Conservation (phyloP, 2,888 invertebrate genomes). For the Tipula vernalis region DNA sequence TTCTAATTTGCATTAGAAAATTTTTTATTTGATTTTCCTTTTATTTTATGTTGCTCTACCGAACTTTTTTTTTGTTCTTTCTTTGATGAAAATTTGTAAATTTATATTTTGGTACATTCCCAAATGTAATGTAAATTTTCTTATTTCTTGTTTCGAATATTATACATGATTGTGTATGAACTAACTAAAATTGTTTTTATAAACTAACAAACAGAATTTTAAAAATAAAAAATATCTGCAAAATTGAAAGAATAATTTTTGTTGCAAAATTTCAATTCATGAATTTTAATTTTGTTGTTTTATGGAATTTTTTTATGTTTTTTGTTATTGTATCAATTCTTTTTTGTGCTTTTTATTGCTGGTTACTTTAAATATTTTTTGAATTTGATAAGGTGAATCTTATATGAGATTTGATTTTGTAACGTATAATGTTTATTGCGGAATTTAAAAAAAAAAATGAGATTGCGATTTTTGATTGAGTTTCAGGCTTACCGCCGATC, state of each 20-base stretch:
- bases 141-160: not conserved
- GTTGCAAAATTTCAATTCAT: not conserved
- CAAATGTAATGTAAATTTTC: conserved; percentile 8
- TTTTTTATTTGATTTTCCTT: not conserved
- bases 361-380: not conserved
- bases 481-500: no score
- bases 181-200: not conserved
- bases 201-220: not conserved
- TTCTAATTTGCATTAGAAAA: not conserved
- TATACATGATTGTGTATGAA: not conserved
- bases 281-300: not conserved
- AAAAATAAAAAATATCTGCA: not conserved
- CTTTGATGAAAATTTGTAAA: not conserved
- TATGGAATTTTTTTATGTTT: not conserved
- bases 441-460: no score
- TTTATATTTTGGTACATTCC: not conserved
- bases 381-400: not conserved
- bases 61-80: not conserved
- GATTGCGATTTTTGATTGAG: no score
- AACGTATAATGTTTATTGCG: no score
- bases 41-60: not conserved
- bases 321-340: not conserved
- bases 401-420: not conserved
- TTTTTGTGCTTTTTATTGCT: not conserved
- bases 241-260: not conserved